Base-by-base conservation (phyloP, 1,140 invertebrate genomes). In the Bombus terrestris region DNA sequence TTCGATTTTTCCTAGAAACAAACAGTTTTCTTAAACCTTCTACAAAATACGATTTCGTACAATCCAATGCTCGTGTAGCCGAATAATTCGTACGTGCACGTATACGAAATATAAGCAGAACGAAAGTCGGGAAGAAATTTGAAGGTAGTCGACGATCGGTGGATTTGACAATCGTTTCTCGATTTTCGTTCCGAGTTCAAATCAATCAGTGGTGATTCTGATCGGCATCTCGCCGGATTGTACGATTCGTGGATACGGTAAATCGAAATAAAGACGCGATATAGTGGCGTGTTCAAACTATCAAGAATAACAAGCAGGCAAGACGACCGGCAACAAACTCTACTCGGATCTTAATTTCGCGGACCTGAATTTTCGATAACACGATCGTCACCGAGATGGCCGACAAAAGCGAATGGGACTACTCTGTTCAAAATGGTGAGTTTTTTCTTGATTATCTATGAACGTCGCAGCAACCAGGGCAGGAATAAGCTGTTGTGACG, bases 291-390 rank as follows among this genome's bases (percentile, higher is more conserved):
- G 59, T 76, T n/a, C n/a, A n/a, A n/a, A n/a, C 35, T 37, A 76
- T 39, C 15, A 57, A 68, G 62, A 41, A 77, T 28, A 37, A 41
- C 37, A 90, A 86, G 79, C 87, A 71, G 86, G 59, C 93, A 95
- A 93, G 84, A 95, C 94, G 94, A 93, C 86, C 89, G 93, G 91
- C 92, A 92, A 91, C 86, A 92, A 91, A 89, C 87, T 93, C 37
- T 94, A 93, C 93, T 95, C 92, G 94, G 94, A 95, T 93, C 93
- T 93, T 57, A 93, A 93, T 88, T 94, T 93, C 85, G 77, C 92
- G 88, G 94, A 94, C 72, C 91, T 95, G 78, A 94, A 94, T 93
- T 94, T 93, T 78, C 88, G 83, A 81, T 92, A 91, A 83, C 81
- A 9, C 57, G 68, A 59, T n/a, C 66, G n/a, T 71, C 41, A n/a